These are phyloP conservation scores for Operophtera brumata DNA, from an alignment of 2,888 invertebrate species.

Conservation along the genomic window DNA sequence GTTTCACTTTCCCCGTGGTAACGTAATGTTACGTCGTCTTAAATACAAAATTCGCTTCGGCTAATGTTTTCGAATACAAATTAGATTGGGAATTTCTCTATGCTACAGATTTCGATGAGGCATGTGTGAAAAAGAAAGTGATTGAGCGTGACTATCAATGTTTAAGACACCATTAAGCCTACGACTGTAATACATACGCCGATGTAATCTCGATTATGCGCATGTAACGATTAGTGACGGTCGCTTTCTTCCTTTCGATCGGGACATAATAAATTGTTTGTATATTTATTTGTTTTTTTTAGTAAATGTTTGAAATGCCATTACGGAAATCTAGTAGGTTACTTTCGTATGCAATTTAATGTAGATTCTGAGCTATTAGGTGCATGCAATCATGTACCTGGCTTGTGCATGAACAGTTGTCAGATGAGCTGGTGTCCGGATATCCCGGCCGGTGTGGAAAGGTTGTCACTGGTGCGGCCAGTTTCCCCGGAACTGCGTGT, in stretches of 20 bases:
- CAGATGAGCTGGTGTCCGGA: constrained; percentile 4
- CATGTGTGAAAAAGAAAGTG: constrained; percentile 68
- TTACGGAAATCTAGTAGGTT: constrained; percentile 2
- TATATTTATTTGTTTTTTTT: neutral
- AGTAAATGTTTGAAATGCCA: neutral
- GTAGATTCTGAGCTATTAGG: neutral
- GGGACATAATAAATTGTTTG: constrained; percentile 2
- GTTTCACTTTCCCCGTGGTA: constrained; percentile 50
- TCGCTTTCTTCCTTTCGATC: constrained; percentile 10
- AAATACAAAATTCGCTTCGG: constrained; percentile 57
- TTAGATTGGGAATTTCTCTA: constrained; percentile 68
- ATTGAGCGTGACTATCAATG: constrained; percentile 42
- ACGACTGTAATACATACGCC: constrained; percentile 14
- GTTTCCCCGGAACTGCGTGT: constrained; percentile 28
- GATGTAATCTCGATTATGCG: constrained; percentile 2
- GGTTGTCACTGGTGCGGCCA: constrained; percentile 3
- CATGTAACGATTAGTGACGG: constrained; percentile 5
- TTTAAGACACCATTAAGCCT: constrained; percentile 39
- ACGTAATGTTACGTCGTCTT: constrained; percentile 52
- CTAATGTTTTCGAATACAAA: constrained; percentile 65
- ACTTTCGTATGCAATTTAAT: neutral
- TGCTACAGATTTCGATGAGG: constrained; percentile 60
- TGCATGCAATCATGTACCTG: constrained; percentile 2
- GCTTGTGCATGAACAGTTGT: constrained; percentile 6
- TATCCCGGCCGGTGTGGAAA: constrained; percentile 8